Conservation (phyloP, 2,113 vertebrate species). For the Speoplatyrhinus poulsoni region DNA sequence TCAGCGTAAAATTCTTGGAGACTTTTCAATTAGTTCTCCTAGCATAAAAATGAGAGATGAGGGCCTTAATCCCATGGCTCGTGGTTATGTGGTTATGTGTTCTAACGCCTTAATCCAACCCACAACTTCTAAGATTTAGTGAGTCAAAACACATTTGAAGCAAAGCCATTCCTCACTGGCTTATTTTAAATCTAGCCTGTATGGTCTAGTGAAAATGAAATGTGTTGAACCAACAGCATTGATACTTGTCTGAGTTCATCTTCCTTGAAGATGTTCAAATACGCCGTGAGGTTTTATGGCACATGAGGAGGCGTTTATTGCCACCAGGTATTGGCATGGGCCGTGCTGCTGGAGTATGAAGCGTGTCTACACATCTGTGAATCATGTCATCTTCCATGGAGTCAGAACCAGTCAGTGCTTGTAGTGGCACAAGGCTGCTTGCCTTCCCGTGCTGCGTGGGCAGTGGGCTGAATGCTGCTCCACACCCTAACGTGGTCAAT, state of each 20-base stretch:
- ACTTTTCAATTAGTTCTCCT: slow-evolving; percentile 59
- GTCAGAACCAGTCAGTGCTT: too few relatives aligned
- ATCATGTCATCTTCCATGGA: not conserved
- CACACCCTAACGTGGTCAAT: too few relatives aligned
- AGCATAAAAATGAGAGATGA: slow-evolving; percentile 52
- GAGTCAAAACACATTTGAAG: slow-evolving; percentile 77
- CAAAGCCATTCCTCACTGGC: slow-evolving; percentile 74
- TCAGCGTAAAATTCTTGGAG: slow-evolving; percentile 28
- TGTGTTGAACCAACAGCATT: not conserved
- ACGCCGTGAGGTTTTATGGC: slow-evolving; percentile 60
- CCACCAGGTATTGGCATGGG: slow-evolving; percentile 57
- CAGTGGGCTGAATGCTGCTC: too few relatives aligned
- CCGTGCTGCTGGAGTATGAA: slow-evolving; percentile 58
- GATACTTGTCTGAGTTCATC: slow-evolving; percentile 56
- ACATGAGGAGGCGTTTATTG: slow-evolving; percentile 65
- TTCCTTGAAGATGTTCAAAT: slow-evolving; percentile 59
- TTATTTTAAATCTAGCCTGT: slow-evolving; percentile 77
- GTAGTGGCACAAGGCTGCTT: too few relatives aligned
- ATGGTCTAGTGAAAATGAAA: slow-evolving; percentile 78
- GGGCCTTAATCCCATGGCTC: slow-evolving; percentile 63
- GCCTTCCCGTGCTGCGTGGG: too few relatives aligned
- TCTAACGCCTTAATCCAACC: slow-evolving; percentile 60
- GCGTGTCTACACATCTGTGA: slow-evolving; percentile 66
- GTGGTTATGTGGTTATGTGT: slow-evolving; percentile 51
- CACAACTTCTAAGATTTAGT: slow-evolving; percentile 74